Conservation (phyloP, 2,888 invertebrate genomes). For the Philonicus albiceps region DNA sequence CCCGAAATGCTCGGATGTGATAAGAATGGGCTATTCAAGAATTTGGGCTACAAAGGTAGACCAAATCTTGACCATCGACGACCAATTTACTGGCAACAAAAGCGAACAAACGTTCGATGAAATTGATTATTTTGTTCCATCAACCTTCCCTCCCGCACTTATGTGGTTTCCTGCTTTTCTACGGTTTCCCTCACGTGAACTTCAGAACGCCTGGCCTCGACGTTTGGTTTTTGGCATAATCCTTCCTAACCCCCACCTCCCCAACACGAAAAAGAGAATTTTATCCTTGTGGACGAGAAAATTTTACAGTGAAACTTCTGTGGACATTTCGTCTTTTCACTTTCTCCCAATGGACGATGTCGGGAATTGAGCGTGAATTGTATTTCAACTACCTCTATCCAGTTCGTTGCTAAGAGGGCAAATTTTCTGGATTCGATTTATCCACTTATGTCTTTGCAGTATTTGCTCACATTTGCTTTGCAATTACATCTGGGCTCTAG, state of each 20-base stretch:
- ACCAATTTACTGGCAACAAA: constrained; percentile 31
- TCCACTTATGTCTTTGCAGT: constrained; percentile 11
- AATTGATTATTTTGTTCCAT: constrained; percentile 30
- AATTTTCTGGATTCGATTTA: constrained; percentile 31
- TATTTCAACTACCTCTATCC: background rate
- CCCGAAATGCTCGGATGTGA: constrained; percentile 7
- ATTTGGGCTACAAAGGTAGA: constrained; percentile 11
- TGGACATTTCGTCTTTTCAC: constrained; percentile 3
- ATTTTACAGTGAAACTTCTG: background rate
- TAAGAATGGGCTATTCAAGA: constrained; percentile 7
- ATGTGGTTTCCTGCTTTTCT: constrained; percentile 22
- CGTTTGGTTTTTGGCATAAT: constrained; percentile 33
- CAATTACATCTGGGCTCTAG: background rate
- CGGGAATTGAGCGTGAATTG: background rate
- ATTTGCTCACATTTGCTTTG: background rate
- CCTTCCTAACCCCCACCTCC: background rate
- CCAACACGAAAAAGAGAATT: background rate
- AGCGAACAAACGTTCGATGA: constrained; percentile 21
- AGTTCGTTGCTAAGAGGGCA: background rate
- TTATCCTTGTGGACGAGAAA: background rate
- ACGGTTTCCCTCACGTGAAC: constrained; percentile 16
- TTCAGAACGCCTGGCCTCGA: background rate
- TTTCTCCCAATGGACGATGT: background rate
- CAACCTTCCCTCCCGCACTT: background rate
- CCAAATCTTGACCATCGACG: constrained; percentile 28